Evolutionary conservation across 2,888 invertebrate genomes (phyloP).

Genomic region (Griposia aprilina): DNA sequence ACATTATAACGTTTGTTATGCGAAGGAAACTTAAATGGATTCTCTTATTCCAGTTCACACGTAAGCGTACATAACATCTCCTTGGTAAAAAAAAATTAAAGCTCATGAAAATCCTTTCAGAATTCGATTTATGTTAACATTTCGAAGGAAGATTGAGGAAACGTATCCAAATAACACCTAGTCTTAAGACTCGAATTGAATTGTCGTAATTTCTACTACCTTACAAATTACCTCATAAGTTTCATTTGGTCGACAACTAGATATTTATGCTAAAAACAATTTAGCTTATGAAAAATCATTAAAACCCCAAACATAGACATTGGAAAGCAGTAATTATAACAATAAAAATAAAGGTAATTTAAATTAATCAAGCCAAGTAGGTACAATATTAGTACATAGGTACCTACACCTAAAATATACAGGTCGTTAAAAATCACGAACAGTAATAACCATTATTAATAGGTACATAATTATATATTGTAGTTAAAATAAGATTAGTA

Average conservation of each 20-base stretch:
- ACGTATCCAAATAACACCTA: constrained; percentile 34
- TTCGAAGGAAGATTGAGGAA: constrained; percentile 22
- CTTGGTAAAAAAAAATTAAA: constrained; percentile 22
- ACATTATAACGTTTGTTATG: constrained; percentile 2
- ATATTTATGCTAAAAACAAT: constrained; percentile 62
- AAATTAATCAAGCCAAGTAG: constrained; percentile 29
- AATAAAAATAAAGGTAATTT: constrained; percentile 23
- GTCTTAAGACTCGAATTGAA: constrained; percentile 53
- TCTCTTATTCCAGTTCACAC: constrained; percentile 4
- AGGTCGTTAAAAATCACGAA: constrained; percentile 19
- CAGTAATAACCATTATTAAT: constrained; percentile 16
- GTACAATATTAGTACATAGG: constrained; percentile 18
- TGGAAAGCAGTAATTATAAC: constrained; percentile 31
- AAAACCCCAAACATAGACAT: constrained; percentile 54
- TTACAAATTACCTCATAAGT: constrained; percentile 80
- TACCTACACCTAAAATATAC: constrained; percentile 25
- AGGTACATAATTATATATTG: background rate
- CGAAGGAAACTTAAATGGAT: constrained; percentile 29
- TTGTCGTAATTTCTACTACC: constrained; percentile 69
- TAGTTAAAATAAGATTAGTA: constrained; percentile 35
- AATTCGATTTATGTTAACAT: constrained; percentile 16
- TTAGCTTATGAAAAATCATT: constrained; percentile 57
- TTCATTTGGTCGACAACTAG: constrained; percentile 81
- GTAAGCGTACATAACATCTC: constrained; percentile 17
- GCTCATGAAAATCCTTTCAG: constrained; percentile 15